phyloP scores from a whole-genome alignment of 2,797 vertebrate genomes.

The Sebastes diaconus region DNA sequence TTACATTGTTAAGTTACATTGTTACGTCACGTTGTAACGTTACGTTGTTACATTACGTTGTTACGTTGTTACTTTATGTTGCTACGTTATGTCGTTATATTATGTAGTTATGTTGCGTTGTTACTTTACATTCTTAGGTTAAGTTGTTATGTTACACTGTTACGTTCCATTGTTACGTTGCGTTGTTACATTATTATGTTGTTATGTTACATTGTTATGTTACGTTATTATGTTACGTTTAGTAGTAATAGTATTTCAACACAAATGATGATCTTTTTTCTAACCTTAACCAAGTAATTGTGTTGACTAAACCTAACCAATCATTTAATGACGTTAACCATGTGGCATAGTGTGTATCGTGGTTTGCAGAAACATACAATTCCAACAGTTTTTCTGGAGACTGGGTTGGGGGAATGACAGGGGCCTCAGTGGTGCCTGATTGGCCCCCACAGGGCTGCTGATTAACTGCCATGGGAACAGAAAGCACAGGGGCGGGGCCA shows the following conservation, averaged over 20 bases:
- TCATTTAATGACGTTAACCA: not conserved
- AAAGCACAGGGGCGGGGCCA: conserved; percentile 3
- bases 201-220: too few relatives aligned
- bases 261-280: not conserved
- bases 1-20: not conserved
- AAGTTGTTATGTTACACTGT: too few relatives aligned
- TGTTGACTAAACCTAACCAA: too few relatives aligned
- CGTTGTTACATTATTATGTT: too few relatives aligned
- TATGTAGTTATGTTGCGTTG: too few relatives aligned
- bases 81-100: too few relatives aligned
- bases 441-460: conserved; percentile 56
- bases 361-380: not conserved
- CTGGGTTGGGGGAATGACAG: conserved; percentile 11
- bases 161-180: too few relatives aligned
- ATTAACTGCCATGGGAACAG: conserved; percentile 75
- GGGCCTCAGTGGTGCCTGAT: conserved; percentile 46
- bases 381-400: not conserved
- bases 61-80: too few relatives aligned
- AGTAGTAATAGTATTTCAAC: not conserved
- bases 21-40: too few relatives aligned
- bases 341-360: not conserved
- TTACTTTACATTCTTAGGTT: too few relatives aligned
- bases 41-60: too few relatives aligned
- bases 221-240: too few relatives aligned
- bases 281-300: not conserved